phyloP scores from a whole-genome alignment of 1,140 invertebrate species.

The Drosophila kanapiae region DNA sequence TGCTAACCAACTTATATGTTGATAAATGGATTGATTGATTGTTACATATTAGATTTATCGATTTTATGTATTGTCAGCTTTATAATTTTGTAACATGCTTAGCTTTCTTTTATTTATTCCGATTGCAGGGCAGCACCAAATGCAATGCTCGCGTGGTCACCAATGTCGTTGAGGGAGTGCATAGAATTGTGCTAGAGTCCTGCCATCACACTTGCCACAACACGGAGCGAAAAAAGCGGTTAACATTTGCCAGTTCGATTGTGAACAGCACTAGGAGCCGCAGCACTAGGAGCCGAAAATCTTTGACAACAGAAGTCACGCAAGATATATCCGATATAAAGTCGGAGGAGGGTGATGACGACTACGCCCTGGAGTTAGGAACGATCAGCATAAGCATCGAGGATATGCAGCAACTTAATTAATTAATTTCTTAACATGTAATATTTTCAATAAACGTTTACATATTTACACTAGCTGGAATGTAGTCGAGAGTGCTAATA shows the following conservation, averaged over 20 bases:
- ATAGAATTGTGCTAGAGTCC: slow-evolving; percentile 78
- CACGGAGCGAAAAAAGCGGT: slow-evolving; percentile 71
- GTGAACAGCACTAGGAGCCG: slow-evolving; percentile 14
- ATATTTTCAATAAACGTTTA: slow-evolving; percentile 34
- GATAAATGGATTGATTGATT: no score
- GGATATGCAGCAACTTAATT: slow-evolving; percentile 66
- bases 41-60: no score
- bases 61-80: neutral
- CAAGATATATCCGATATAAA: slow-evolving; percentile 26
- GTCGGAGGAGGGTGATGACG: slow-evolving; percentile 58
- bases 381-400: slow-evolving; percentile 68
- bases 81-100: neutral
- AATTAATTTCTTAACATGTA: slow-evolving; percentile 30
- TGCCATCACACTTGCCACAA: slow-evolving; percentile 78
- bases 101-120: neutral
- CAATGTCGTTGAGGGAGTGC: slow-evolving; percentile 76
- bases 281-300: slow-evolving; percentile 13
- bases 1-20: no score
- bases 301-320: neutral
- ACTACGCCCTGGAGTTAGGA: slow-evolving; percentile 62
- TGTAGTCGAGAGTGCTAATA: neutral
- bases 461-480: slow-evolving; percentile 5
- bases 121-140: slow-evolving; percentile 79
- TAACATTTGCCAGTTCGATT: slow-evolving; percentile 13
- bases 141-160: slow-evolving; percentile 84